Base-by-base conservation (phyloP, 2,888 invertebrate species). In the Arrhopalites spinosus region DNA sequence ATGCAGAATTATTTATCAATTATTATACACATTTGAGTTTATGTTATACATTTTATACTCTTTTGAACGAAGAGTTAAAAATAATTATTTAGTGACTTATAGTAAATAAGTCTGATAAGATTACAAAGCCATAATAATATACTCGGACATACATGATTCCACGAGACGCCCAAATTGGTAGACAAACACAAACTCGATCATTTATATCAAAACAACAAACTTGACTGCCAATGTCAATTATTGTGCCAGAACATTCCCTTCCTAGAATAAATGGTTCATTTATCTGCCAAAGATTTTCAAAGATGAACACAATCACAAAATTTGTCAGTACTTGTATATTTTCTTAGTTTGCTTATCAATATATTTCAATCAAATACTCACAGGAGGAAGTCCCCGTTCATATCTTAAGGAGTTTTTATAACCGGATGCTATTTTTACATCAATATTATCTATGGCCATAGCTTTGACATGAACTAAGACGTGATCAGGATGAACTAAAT, bases 391-490 rank as follows among this genome's bases (percentile, higher is more conserved):
- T 61, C 81, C 80, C 29, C 87, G 83, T 36, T 87, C 84, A 71
- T 83, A 84, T 79, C 89, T 84, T 63, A 88, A 85, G 23, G 85
- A 84, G 80, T 85, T 85, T 0, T 87, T 87, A 80, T 90, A 90
- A n/a, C 90, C 90, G 66, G 83, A 84, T 80, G 88, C 88, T 81
- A 90, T 89, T 84, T 88, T 87, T 47, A 88, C 86, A 84, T 90
- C 90, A 30, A 90, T 85, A 63, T 87, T 84, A 81, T 90, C 89
- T 27, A 90, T 85, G 3, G 90, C 88, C 15, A 88, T 88, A 66
- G 90, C 89, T 84, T 89, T 89, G 1, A 90, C 90, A 86, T 88
- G 88, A 56, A 90, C 86, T 74, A 90, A 84, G 67, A 90, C 85
- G 77, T 90, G 89, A 83, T 89, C 87, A 0, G 88, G 86, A 47